Conservation (phyloP, 2,797 vertebrate species). For the Xerus rutilus region DNA sequence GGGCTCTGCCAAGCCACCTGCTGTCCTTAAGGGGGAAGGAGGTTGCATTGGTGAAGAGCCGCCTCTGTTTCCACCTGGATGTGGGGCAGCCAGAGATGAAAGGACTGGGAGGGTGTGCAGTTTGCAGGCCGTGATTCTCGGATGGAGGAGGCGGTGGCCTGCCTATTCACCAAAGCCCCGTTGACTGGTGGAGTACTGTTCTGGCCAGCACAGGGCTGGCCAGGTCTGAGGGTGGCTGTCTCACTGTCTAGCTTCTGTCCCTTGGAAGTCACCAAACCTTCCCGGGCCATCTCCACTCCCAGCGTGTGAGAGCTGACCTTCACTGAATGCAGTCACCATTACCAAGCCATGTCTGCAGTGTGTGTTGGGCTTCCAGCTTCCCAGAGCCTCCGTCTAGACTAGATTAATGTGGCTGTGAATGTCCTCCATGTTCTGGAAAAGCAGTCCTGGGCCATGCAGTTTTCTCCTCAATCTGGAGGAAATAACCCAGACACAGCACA, state of each 20-base stretch:
- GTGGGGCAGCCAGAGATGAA: background rate
- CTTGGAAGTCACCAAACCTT: background rate
- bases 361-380: background rate
- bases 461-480: background rate
- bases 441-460: background rate
- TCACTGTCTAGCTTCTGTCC: background rate
- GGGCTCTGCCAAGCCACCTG: background rate
- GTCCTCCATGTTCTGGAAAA: background rate
- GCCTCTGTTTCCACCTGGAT: background rate
- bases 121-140: background rate
- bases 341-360: background rate
- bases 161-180: background rate
- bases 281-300: background rate
- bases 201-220: background rate
- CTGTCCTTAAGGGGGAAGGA: background rate
- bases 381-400: background rate
- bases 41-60: too few species aligned
- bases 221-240: background rate
- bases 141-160: background rate
- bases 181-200: background rate
- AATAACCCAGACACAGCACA: background rate
- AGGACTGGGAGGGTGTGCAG: background rate
- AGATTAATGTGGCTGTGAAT: background rate
- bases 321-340: background rate
- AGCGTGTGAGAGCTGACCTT: background rate